Conservation (phyloP, 2,113 vertebrate genomes). For the Chionodraco myersi region DNA sequence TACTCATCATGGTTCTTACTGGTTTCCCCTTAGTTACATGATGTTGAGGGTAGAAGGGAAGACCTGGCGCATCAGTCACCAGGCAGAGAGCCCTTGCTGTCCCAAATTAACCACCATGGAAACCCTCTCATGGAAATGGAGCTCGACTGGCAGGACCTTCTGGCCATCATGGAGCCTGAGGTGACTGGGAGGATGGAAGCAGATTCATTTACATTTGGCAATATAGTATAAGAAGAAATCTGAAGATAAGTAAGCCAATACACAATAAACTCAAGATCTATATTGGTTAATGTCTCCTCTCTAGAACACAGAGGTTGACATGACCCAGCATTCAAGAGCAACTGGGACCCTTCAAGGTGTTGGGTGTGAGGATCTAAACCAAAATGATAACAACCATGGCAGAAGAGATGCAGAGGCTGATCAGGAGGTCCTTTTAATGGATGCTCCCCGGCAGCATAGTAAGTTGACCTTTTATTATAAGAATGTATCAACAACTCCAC, state of each 20-base stretch:
- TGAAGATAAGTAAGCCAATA: neutral
- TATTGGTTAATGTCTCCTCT: neutral
- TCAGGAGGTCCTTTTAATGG: constrained; percentile 87
- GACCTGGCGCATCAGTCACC: constrained; percentile 60
- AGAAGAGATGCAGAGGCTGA: constrained; percentile 42
- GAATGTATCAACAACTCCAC: neutral
- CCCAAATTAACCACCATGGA: constrained; percentile 81
- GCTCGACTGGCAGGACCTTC: constrained; percentile 95
- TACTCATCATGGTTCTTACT: neutral
- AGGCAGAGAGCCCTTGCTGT: constrained; percentile 73
- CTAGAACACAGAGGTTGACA: constrained; percentile 88
- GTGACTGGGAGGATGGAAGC: constrained; percentile 68
- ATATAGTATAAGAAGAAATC: neutral
- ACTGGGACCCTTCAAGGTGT: neutral
- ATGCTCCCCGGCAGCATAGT: constrained; percentile 83
- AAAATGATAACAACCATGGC: neutral
- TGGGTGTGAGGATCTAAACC: constrained; percentile 18
- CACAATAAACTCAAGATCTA: neutral
- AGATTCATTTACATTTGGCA: neutral
- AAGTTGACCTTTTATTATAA: constrained; percentile 8
- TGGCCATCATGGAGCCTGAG: constrained; percentile 94
- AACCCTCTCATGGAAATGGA: constrained; percentile 88
- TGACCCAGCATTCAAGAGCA: constrained; percentile 19
- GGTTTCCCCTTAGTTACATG: constrained; percentile 74
- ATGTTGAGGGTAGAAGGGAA: constrained; percentile 69